phyloP scores from a whole-genome alignment of 2,113 vertebrate species.

The Bubo scandiacus region DNA sequence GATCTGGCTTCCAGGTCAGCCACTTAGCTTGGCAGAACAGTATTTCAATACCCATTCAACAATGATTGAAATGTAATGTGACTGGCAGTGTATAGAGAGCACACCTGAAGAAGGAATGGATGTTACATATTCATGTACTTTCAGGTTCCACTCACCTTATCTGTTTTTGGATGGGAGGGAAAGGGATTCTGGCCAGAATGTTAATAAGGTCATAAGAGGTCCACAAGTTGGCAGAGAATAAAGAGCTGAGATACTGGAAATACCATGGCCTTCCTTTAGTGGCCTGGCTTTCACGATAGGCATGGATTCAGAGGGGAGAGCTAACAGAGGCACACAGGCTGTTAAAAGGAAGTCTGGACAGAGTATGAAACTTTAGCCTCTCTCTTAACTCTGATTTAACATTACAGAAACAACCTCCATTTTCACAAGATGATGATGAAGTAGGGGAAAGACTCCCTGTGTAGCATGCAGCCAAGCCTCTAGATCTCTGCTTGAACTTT shows the following conservation, averaged over 20 bases:
- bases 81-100: not conserved
- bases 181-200: not conserved
- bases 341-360: not conserved
- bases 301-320: not conserved
- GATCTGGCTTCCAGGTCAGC: not conserved
- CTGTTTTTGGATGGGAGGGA: not conserved
- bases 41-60: not conserved
- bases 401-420: not conserved
- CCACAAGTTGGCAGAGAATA: not conserved
- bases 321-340: not conserved
- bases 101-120: not conserved
- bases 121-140: not conserved
- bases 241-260: not conserved
- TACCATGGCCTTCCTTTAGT: not conserved
- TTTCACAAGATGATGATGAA: not conserved
- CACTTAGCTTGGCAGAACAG: not conserved
- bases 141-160: not conserved
- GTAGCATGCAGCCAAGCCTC: not conserved
- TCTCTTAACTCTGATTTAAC: not conserved
- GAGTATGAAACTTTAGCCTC: not conserved
- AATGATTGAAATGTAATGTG: not conserved
- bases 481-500: not conserved
- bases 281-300: not conserved
- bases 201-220: not conserved
- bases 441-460: not conserved